These are phyloP conservation scores for Bombus haemorrhoidalis DNA, from an alignment of 1,140 invertebrate species.

Conservation along the genomic window DNA sequence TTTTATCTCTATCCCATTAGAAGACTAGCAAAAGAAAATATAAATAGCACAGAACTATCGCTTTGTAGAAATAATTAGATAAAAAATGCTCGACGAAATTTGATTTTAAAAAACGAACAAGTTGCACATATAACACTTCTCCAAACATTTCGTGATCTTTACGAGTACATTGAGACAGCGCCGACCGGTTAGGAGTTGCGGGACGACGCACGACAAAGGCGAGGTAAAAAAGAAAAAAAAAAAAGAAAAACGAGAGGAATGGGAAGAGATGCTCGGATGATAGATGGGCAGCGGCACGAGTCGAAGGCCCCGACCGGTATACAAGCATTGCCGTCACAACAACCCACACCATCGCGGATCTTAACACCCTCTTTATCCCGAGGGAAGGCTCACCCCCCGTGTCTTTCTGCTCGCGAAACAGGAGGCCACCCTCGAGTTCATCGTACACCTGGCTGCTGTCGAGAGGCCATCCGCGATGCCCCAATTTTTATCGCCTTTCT, in stretches of 20 bases:
- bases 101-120: background rate
- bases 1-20: too few relatives aligned
- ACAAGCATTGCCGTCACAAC: constrained; percentile 76
- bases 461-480: constrained; percentile 65
- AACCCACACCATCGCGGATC: constrained; percentile 71
- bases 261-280: constrained; percentile 65
- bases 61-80: too few relatives aligned
- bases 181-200: background rate
- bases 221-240: background rate
- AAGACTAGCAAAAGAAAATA: too few relatives aligned
- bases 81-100: too few relatives aligned
- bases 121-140: background rate
- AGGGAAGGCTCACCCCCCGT: constrained; percentile 65
- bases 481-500: constrained; percentile 73
- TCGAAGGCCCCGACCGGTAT: constrained; percentile 64
- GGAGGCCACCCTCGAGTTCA: constrained; percentile 65
- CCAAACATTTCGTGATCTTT: background rate
- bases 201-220: background rate
- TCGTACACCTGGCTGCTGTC: constrained; percentile 68
- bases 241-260: background rate
- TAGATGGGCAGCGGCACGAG: constrained; percentile 67
- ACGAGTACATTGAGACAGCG: background rate
- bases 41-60: too few relatives aligned
- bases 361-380: constrained; percentile 76
- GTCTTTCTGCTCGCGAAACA: constrained; percentile 63